phyloP scores from a whole-genome alignment of 2,888 invertebrate genomes.

The Leucophora obtusa region DNA sequence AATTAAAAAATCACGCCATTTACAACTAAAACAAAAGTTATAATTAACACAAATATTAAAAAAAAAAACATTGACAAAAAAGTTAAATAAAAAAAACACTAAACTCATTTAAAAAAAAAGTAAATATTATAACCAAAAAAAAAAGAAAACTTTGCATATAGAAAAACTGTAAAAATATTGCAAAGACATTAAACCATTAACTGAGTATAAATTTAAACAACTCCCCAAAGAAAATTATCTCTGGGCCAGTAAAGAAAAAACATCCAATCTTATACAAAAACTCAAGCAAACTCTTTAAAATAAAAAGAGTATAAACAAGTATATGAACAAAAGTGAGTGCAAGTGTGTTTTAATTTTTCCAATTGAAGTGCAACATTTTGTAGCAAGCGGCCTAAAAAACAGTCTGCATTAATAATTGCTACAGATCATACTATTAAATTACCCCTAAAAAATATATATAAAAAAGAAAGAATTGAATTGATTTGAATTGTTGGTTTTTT shows the following conservation, averaged over 20 bases:
- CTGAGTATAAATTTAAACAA: not conserved
- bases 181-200: not conserved
- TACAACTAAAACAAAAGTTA: constrained; percentile 45
- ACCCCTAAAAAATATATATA: constrained; percentile 1
- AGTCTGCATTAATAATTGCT: constrained; percentile 62
- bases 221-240: not conserved
- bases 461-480: constrained; percentile 36
- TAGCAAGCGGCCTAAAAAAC: constrained; percentile 44
- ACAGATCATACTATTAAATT: constrained; percentile 38
- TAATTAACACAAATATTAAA: constrained; percentile 37
- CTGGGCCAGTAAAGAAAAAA: constrained; percentile 2
- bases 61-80: constrained; percentile 43
- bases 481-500: not conserved
- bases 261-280: constrained; percentile 1
- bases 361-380: constrained; percentile 57
- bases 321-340: not conserved
- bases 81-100: constrained; percentile 20
- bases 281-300: constrained; percentile 4
- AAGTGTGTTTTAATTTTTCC: constrained; percentile 45
- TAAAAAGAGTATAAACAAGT: constrained; percentile 31
- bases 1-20: constrained; percentile 61
- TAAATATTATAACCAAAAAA: constrained; percentile 19
- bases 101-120: constrained; percentile 36
- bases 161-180: constrained; percentile 32
- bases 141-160: constrained; percentile 23